Conservation (phyloP, 2,797 vertebrate genomes). For the Sebastes oblongus region DNA sequence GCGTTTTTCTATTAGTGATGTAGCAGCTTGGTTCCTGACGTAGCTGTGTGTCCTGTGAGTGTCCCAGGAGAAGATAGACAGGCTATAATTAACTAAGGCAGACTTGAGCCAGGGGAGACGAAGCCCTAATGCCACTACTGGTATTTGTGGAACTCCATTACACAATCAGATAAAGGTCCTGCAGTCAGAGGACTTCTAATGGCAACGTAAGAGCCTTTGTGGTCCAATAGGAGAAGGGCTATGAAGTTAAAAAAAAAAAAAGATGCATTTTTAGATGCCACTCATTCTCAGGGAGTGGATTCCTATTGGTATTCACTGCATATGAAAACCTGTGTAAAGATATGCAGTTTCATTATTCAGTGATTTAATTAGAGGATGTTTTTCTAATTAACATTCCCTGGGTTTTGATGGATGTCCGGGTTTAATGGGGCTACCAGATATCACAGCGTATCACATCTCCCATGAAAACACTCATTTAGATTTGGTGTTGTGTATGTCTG, state of each 20-base stretch:
- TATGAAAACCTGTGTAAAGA: background rate
- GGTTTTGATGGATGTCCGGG: background rate
- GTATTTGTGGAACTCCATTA: conserved; percentile 80
- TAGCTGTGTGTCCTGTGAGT: conserved; percentile 50
- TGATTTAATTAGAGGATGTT: background rate
- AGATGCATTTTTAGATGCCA: background rate
- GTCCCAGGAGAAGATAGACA: conserved; percentile 70
- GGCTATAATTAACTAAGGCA: conserved; percentile 75
- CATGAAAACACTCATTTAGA: background rate
- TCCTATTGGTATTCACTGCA: background rate
- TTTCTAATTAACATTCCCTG: background rate
- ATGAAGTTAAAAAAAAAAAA: background rate
- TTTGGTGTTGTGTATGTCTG: background rate
- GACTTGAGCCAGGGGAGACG: conserved; percentile 64
- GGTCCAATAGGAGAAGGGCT: background rate
- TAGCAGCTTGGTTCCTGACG: conserved; percentile 43
- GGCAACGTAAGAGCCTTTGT: conserved; percentile 35
- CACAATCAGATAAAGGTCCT: conserved; percentile 76
- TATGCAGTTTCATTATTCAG: background rate
- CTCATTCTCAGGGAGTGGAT: background rate
- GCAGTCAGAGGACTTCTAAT: conserved; percentile 45
- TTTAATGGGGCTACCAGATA: background rate
- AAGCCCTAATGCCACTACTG: conserved; percentile 69
- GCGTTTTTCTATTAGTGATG: conserved; percentile 14
- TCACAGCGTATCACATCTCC: background rate